Evolutionary conservation across 2,888 invertebrate genomes (phyloP), one percentile per base, ranked within the genome.

Genomic region (Oconnorella tubifera): DNA sequence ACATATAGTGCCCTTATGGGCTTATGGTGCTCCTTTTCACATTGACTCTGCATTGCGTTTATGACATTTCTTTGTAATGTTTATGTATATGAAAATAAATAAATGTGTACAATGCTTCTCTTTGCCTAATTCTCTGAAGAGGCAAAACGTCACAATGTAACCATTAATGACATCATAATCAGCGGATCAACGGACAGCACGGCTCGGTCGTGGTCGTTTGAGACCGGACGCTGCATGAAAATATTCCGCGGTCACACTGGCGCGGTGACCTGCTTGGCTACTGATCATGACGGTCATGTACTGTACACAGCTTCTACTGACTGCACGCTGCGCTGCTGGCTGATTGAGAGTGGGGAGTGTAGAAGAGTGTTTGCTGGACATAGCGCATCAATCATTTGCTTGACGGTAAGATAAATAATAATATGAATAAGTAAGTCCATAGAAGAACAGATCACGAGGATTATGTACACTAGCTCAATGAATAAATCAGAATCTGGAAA

Each of bases 291-390:
- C 3, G 83, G 83, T 2, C 53, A 63, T 32, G 32, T 77, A 6
- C 72, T 85, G 19, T 84, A 83, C 73, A 84, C 84, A 2, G 84
- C 83, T 55, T 80, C 83, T 63, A 81, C 81, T 2, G 85, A 85
- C 70, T 74, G 75, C 64, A 77, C 80, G 3, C 78, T 85, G 50
- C 74, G 81, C 3, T 80, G 81, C 62, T 85, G 84, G 84, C 77
- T 81, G 63, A 76, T 84, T 3, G 69, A 76, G 29, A 81, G 76
- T 10, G 84, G 83, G 6, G 79, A 80, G 60, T 73, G 74, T 40
- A 69, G 83, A n/a, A 82, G 80, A 69, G 68, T 79, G 6, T 81
- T 83, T 64, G 75, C 76, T 49, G 83, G 83, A 2, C 84, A 84
- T 64, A 77, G 78, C 51, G 79, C 80, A 2, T 77, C 83, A 3